These are phyloP conservation scores for Argyresthia goedartella DNA, from an alignment of 2,888 invertebrate genomes.

Conservation along the genomic window DNA sequence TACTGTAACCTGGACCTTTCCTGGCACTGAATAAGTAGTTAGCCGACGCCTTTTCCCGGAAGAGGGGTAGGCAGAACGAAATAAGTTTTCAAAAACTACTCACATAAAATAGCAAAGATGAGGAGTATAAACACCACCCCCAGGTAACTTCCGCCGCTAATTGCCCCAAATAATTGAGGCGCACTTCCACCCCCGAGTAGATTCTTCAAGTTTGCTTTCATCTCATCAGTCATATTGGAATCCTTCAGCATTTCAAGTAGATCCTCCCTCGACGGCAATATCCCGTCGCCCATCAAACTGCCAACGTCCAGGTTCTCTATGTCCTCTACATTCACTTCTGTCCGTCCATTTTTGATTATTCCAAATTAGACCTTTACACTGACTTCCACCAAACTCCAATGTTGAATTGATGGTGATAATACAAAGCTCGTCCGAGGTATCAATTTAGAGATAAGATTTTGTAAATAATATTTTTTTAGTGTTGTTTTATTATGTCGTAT, in stretches of 20 bases:
- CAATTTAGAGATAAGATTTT: too few relatives aligned
- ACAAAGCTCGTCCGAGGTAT: too few relatives aligned
- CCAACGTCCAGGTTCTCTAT: constrained; percentile 23
- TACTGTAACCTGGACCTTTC: too few relatives aligned
- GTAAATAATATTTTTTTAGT: too few relatives aligned
- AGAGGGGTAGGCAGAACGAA: too few relatives aligned
- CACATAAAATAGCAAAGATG: constrained; percentile 42
- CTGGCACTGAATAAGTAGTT: too few relatives aligned
- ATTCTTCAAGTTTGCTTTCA: constrained; percentile 68
- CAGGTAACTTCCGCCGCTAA: constrained; percentile 28
- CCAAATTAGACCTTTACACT: not conserved
- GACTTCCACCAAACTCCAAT: too few relatives aligned
- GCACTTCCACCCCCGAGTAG: constrained; percentile 57
- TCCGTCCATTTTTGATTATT: constrained; percentile 22
- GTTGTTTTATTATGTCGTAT: too few relatives aligned
- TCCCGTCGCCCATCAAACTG: constrained; percentile 35
- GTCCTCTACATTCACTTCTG: constrained; percentile 17
- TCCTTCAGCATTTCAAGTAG: constrained; percentile 70
- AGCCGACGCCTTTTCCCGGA: too few relatives aligned
- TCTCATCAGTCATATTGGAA: constrained; percentile 72
- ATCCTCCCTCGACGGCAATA: constrained; percentile 68
- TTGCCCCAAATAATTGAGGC: constrained; percentile 40
- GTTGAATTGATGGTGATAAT: too few relatives aligned
- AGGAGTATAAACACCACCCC: constrained; percentile 37
- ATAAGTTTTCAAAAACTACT: constrained; percentile 22